Evolutionary conservation across 1,140 invertebrate genomes (phyloP), one percentile per base, ranked within the genome.

Genomic region (Thaumetopoea pityocampa): DNA sequence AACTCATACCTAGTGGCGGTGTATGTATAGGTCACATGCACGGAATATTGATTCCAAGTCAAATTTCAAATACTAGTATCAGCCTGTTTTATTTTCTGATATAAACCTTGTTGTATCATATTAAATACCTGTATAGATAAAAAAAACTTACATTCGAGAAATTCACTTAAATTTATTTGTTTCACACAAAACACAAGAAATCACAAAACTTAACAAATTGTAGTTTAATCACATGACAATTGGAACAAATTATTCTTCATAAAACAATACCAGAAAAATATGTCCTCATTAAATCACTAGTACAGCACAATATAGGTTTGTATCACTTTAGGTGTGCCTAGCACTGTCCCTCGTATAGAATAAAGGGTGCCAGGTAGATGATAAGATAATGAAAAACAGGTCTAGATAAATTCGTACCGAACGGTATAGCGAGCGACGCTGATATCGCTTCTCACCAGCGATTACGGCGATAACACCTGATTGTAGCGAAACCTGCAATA

Each of bases 331-430:
- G 63, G 49, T 62, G 56, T 59, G 57, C 57, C 64, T 56, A 67
- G 51, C 50, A 41, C 51, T 61, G 60, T 47, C 52, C 30, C 56
- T 62, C 51, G 68, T 65, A 47, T 70, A 71, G 68, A 76, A 78
- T 66, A 78, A 76, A 78, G 63, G 71, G 71, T 71, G 49, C 53
- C 58, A 70, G 49, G 56, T 72, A 57, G 51, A 37, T 27, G 78
- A 82, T 79, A 82, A 82, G 78, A 82, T 82, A 82, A 72, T 71
- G 58, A 30, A 79, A 77, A 82, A 52, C 72, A 78, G 78, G 78
- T 82, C 78, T 82, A 82, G 78, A 82, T 82, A 82, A 78, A 76
- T 73, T 78, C 54, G 67, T 70, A 65, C 50, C 67, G 36, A 60
- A 51, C 64, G 65, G n/a, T n/a, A 74, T 76, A 74, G 63, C 57